Evolutionary conservation across 2,113 vertebrate species (phyloP), one percentile per base, ranked within the genome.

Genomic region (Alethe castanea): DNA sequence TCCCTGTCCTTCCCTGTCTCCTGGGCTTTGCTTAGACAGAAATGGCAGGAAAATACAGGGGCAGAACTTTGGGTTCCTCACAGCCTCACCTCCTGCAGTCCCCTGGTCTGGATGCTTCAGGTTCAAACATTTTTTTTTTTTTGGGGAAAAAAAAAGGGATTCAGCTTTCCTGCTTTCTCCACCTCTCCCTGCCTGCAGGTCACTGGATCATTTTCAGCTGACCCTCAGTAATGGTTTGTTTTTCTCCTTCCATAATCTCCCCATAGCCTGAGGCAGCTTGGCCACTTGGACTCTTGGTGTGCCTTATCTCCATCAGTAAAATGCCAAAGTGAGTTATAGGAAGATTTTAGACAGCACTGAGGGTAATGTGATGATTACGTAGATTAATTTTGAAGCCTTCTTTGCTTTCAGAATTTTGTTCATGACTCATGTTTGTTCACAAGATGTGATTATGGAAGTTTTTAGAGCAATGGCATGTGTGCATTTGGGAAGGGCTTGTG

Each of bases 351-450:
- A 35, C 80, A 78, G 80, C 28, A 3, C 57, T 24, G 24, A 56
- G 78, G 65, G 64, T 38, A 59, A 83, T 64, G 79, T 66, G 90
- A 82, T 86, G 82, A 73, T 71, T 52, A 33, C 25, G 15, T 53
- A 60, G 88, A 90, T 91, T 57, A 53, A 90, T 95, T 84, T 5
- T 45, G 76, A 62, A 90, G 80, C 60, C 47, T 60, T 71, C 65
- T 81, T 86, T 60, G 71, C 93, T 94, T 26, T 59, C 59, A 76
- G 62, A 40, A 40, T 81, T 76, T 45, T 72, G 36, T 45, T 60
- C 69, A 3, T 90, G 90, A 92, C 88, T 96, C 88, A 90, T 61
- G 38, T 94, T 94, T 79, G 77, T 64, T 81, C 72, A 42, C 80
- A 81, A 91, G 85, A 86, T 71, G 38, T 1, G 62, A 83, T 86